Percentiles rank a stretch among this genome's conserved stretches.
phyloP scores from a whole-genome alignment of 2,888 invertebrate genomes.

The Lacanobia oleracea region DNA sequence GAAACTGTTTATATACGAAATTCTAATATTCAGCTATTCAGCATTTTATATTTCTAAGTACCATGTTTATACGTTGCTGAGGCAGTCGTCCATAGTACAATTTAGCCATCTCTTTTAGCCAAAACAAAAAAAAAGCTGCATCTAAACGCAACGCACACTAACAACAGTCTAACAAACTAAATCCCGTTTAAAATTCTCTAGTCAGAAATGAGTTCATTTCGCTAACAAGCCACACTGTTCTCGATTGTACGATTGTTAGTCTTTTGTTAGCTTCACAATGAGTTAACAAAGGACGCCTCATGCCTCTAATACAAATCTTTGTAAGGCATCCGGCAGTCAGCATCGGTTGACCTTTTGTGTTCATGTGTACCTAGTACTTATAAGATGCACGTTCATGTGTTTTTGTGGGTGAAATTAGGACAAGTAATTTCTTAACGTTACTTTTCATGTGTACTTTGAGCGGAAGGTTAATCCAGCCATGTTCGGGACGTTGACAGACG shows the following conservation, averaged over 20 bases:
- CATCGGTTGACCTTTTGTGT: conserved; percentile 51
- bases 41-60: too few relatives aligned
- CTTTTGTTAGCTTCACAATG: conserved; percentile 57
- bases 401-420: background rate
- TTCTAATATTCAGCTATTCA: too few relatives aligned
- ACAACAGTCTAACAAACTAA: background rate
- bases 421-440: background rate
- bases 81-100: too few relatives aligned
- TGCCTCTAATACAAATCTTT: conserved; percentile 43
- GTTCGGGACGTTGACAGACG: too few relatives aligned
- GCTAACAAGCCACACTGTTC: conserved; percentile 29
- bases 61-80: too few relatives aligned
- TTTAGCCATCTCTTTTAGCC: too few relatives aligned
- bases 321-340: conserved; percentile 46
- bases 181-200: background rate
- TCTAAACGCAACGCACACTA: background rate
- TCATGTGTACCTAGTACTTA: conserved; percentile 5
- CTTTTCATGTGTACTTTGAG: background rate
- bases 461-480: too few relatives aligned
- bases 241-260: conserved; percentile 25
- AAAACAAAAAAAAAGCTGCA: too few relatives aligned
- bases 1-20: too few relatives aligned
- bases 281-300: conserved; percentile 48
- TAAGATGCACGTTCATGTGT: background rate
- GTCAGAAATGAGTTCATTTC: conserved; percentile 1